phyloP scores from a whole-genome alignment of 1,140 invertebrate species.

The Eumaeus atala region DNA sequence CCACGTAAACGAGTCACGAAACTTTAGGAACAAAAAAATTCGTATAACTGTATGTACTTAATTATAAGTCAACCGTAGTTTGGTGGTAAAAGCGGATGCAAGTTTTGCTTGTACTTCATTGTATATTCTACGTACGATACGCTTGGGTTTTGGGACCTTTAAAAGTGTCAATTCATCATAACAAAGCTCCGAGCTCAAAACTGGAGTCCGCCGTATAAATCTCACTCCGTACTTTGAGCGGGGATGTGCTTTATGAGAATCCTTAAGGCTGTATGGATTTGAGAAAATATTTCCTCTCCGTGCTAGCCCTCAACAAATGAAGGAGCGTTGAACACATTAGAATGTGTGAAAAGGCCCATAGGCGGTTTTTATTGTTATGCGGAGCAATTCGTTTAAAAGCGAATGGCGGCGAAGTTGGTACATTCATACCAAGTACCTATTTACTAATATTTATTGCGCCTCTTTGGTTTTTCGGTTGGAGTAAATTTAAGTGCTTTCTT shows the following conservation, averaged over 20 bases:
- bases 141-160: conserved; percentile 67
- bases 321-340: conserved; percentile 67
- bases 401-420: conserved; percentile 51
- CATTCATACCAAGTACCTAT: conserved; percentile 57
- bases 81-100: conserved; percentile 46
- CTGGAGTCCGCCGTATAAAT: conserved; percentile 72
- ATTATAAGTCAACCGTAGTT: conserved; percentile 67
- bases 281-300: conserved; percentile 73
- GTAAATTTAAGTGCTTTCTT: conserved; percentile 39
- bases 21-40: conserved; percentile 34
- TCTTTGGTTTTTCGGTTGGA: conserved; percentile 40
- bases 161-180: conserved; percentile 74
- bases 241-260: conserved; percentile 74
- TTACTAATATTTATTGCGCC: conserved; percentile 66
- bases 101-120: conserved; percentile 53
- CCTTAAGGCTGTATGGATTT: conserved; percentile 76
- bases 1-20: conserved; percentile 3
- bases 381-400: conserved; percentile 72
- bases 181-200: conserved; percentile 61
- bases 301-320: conserved; percentile 68
- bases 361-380: conserved; percentile 69
- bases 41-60: conserved; percentile 7
- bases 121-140: conserved; percentile 67
- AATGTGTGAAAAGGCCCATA: conserved; percentile 68
- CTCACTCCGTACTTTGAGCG: conserved; percentile 73